phyloP scores from a whole-genome alignment of 2,888 invertebrate genomes.

The Disparrhopalites patrizii region DNA sequence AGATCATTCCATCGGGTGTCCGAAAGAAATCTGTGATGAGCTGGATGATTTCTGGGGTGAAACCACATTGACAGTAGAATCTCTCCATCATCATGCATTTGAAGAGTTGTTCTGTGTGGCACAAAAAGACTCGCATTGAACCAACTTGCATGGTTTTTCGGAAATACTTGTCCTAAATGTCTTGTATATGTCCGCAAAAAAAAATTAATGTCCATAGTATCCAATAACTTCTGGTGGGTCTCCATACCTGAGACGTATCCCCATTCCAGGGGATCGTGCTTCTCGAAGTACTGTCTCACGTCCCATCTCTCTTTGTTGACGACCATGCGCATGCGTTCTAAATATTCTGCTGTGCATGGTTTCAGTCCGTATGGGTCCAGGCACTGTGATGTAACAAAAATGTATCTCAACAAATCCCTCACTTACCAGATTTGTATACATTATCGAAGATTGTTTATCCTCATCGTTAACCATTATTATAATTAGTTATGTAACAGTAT shows the following conservation, averaged over 20 bases:
- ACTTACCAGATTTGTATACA: no score
- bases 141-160: no score
- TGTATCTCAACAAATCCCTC: no score
- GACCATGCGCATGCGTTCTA: slow-evolving; percentile 43
- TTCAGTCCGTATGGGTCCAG: slow-evolving; percentile 46
- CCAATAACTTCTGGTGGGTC: no score
- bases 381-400: no score
- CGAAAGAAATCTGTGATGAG: slow-evolving; percentile 45
- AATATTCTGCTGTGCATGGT: slow-evolving; percentile 46
- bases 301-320: slow-evolving; percentile 33
- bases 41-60: slow-evolving; percentile 41
- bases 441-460: no score
- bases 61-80: slow-evolving; percentile 45
- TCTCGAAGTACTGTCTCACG: slow-evolving; percentile 38
- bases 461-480: no score
- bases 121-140: no score
- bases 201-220: no score
- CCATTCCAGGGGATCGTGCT: slow-evolving; percentile 47
- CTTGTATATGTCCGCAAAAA: no score
- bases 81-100: slow-evolving; percentile 47
- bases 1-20: slow-evolving; percentile 42
- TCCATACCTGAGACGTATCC: slow-evolving; percentile 43
- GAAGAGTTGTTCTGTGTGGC: slow-evolving; percentile 40
- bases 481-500: not conserved
- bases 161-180: no score